Base-by-base conservation (phyloP, 2,113 vertebrate genomes). In the Microcebus murinus region DNA sequence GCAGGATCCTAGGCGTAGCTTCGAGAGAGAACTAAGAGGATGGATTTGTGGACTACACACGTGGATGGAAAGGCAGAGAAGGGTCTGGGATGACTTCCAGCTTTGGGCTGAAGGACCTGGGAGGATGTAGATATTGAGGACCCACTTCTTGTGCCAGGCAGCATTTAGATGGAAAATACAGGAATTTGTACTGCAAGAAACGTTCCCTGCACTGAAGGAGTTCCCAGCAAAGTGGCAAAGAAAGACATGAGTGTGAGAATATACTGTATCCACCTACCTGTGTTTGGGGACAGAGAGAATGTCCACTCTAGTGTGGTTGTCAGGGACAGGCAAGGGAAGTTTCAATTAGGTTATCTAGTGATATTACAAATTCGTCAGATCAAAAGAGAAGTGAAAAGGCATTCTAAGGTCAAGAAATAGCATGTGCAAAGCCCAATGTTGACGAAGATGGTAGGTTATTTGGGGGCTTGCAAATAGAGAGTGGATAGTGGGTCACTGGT, bases 211-310 rank as follows among this genome's bases (percentile, higher is more conserved):
- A 1, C 17, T 13, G 13, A 81, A 91, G 23, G 48, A 57, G 25
- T 12, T 8, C 45, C 9, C 17, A 50, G 68, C 25, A 39, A 39
- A 59, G 31, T 68, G 77, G 57, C 13, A 61, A 85, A 45, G n/a
- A 87, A 74, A 74, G 20, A 21, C 21, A 12, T 10, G 23, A 20
- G 21, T 50, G 6, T 45, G 45, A 90, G 36, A 45, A 55, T 70
- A 34, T 25, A 76, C 27, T 31, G 34, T 4, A 42, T 10, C 34
- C 6, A 0, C 6, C 48, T 12, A 3, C 17, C 18, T 7, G 3
- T 52, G 42, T 21, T 6, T n/a, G n/a, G 57, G 12, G 23, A 34
- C 18, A 42, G 17, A 27, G 55, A 39, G 50, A 57, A 88, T 8
- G 2, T 45, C 31, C 34, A 10, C 27, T 55, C 42, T 34, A 50